A percentile compares a stretch with the other conserved stretches of the same genome.
Conservation (phyloP, 2,888 invertebrate species). For the Molorchus minor region DNA sequence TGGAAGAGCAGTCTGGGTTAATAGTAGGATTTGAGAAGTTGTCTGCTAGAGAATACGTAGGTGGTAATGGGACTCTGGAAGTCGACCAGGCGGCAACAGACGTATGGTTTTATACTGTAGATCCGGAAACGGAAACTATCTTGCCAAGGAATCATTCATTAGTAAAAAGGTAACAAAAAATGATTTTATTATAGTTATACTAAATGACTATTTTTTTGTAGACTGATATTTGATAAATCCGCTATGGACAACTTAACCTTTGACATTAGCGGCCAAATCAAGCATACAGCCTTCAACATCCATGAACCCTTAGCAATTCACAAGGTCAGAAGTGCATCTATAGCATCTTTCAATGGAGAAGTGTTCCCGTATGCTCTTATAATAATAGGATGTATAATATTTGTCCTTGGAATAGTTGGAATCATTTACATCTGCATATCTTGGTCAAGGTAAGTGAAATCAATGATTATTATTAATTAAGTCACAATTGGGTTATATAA, state of each 20-base stretch:
- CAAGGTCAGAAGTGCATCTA: slow-evolving; percentile 60
- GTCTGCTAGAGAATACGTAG: slow-evolving; percentile 78
- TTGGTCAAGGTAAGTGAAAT: slow-evolving; percentile 92
- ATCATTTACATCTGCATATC: slow-evolving; percentile 94
- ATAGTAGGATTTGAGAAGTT: slow-evolving; percentile 85
- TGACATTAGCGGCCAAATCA: slow-evolving; percentile 73
- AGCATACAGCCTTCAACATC: slow-evolving; percentile 75
- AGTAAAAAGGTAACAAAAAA: slow-evolving; percentile 71
- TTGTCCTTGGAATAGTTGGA: slow-evolving; percentile 86
- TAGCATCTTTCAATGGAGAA: slow-evolving; percentile 64
- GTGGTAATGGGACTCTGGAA: slow-evolving; percentile 79
- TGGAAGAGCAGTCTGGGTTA: slow-evolving; percentile 78
- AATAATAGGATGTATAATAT: slow-evolving; percentile 87
- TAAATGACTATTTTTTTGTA: slow-evolving; percentile 50
- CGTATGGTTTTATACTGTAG: slow-evolving; percentile 87
- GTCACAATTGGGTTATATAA: no score
- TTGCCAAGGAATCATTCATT: slow-evolving; percentile 75
- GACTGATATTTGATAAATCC: slow-evolving; percentile 69
- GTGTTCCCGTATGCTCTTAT: slow-evolving; percentile 91
- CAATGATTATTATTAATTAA: no score
- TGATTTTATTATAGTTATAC: not conserved
- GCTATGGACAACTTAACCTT: slow-evolving; percentile 74
- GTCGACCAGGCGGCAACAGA: slow-evolving; percentile 79
- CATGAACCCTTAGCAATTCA: slow-evolving; percentile 67
- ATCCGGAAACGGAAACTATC: slow-evolving; percentile 80